These are phyloP conservation scores for Hippoglossus hippoglossus DNA, from an alignment of 2,797 vertebrate species.

Conservation along the genomic window DNA sequence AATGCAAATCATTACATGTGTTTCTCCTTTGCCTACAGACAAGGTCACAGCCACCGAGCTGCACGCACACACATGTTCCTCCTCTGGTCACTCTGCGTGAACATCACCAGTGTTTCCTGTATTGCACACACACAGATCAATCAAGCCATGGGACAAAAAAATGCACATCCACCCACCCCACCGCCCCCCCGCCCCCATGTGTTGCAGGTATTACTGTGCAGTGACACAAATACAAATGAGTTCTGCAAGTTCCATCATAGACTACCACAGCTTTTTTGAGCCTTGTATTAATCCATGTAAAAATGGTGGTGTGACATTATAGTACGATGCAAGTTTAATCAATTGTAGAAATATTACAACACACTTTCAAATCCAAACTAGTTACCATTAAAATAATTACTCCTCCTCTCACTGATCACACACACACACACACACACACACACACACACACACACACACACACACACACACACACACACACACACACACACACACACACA, in stretches of 20 bases:
- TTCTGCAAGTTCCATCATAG: neutral
- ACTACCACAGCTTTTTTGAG: neutral
- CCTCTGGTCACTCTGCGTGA: neutral
- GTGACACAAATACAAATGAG: neutral
- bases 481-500: too few relatives aligned
- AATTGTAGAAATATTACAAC: too few relatives aligned
- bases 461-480: too few relatives aligned
- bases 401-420: too few relatives aligned
- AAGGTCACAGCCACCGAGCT: slow-evolving; percentile 44
- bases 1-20: slow-evolving; percentile 40
- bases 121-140: slow-evolving; percentile 23
- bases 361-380: too few relatives aligned
- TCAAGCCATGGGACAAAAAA: neutral
- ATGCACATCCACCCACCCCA: neutral
- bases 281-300: neutral
- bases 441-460: too few relatives aligned
- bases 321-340: too few relatives aligned
- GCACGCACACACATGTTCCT: neutral
- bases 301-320: neutral
- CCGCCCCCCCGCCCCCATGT: neutral
- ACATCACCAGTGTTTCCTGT: slow-evolving; percentile 17
- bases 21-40: slow-evolving; percentile 9
- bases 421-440: too few relatives aligned
- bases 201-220: neutral
- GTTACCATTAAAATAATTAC: too few relatives aligned